These are phyloP conservation scores for Cyclophora punctaria DNA, from an alignment of 2,888 invertebrate genomes.

Conservation along the genomic window DNA sequence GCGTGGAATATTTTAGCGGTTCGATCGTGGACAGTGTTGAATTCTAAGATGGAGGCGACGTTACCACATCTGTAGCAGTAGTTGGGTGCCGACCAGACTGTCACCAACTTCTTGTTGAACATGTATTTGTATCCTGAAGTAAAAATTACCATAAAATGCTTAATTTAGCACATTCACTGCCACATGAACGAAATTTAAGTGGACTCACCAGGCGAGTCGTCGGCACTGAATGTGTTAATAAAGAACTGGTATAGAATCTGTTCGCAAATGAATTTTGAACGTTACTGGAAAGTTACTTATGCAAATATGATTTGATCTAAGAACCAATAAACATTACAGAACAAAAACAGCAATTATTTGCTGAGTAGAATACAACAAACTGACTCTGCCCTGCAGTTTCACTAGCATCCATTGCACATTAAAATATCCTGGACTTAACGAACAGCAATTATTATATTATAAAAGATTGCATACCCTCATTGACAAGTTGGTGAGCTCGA, in stretches of 20 bases:
- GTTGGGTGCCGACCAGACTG: conserved; percentile 99
- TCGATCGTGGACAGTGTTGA: conserved; percentile 85
- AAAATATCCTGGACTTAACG: too few species aligned
- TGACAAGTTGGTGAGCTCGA: conserved; percentile 98
- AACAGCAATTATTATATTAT: too few species aligned
- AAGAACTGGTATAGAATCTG: background rate
- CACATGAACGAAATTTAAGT: too few species aligned
- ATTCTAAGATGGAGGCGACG: conserved; percentile 96
- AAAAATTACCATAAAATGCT: background rate
- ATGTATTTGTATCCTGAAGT: conserved; percentile 94
- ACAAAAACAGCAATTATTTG: background rate
- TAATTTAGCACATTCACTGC: too few species aligned
- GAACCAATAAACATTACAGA: background rate
- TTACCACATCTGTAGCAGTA: conserved; percentile 99
- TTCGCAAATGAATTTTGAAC: background rate
- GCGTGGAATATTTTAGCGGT: conserved; percentile 93
- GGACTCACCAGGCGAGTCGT: too few species aligned
- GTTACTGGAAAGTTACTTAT: background rate
- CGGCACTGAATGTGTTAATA: too few species aligned
- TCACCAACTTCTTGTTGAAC: conserved; percentile 97
- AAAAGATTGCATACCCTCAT: conserved; percentile 84
- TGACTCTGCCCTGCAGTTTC: too few species aligned
- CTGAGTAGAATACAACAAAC: too few species aligned
- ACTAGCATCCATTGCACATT: too few species aligned
- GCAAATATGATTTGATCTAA: background rate